These are phyloP conservation scores for Bagarius yarrelli DNA, from an alignment of 2,113 vertebrate species.

Conservation along the genomic window DNA sequence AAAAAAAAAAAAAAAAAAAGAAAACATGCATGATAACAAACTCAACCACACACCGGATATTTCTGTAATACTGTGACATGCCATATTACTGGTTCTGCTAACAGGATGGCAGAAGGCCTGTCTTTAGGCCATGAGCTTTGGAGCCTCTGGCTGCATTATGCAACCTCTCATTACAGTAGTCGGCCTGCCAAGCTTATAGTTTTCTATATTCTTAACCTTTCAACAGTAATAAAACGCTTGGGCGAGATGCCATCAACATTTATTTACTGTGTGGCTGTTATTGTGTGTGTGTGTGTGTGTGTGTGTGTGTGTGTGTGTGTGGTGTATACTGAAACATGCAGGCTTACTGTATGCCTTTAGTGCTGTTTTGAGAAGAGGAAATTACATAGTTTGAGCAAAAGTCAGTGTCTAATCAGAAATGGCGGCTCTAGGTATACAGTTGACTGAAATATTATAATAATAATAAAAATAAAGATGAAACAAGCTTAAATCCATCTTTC, in stretches of 20 bases:
- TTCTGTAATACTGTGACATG: conserved; percentile 43
- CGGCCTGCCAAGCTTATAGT: conserved; percentile 53
- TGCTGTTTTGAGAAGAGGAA: conserved; percentile 1
- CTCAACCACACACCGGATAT: conserved; percentile 7
- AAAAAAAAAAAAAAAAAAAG: neutral
- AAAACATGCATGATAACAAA: conserved; percentile 35
- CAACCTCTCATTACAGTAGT: conserved; percentile 50
- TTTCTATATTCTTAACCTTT: conserved; percentile 55
- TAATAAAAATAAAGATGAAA: too few species aligned
- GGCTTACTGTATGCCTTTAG: neutral
- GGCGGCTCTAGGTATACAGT: conserved; percentile 31
- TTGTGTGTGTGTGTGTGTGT: conserved; percentile 10
- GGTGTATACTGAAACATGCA: neutral
- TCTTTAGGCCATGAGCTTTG: conserved; percentile 43
- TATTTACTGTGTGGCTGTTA: conserved; percentile 35
- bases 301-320: neutral
- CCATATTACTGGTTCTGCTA: conserved; percentile 49
- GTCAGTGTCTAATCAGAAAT: conserved; percentile 41
- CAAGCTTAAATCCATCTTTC: too few species aligned
- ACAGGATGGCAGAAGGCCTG: conserved; percentile 36
- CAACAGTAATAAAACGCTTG: conserved; percentile 53
- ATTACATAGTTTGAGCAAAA: conserved; percentile 39
- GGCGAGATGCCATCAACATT: conserved; percentile 47
- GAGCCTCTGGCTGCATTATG: conserved; percentile 37
- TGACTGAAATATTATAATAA: neutral